Percentiles rank a stretch among this genome's conserved stretches.
Conservation (phyloP, 2,888 invertebrate species). For the Lumbricus terrestris region DNA sequence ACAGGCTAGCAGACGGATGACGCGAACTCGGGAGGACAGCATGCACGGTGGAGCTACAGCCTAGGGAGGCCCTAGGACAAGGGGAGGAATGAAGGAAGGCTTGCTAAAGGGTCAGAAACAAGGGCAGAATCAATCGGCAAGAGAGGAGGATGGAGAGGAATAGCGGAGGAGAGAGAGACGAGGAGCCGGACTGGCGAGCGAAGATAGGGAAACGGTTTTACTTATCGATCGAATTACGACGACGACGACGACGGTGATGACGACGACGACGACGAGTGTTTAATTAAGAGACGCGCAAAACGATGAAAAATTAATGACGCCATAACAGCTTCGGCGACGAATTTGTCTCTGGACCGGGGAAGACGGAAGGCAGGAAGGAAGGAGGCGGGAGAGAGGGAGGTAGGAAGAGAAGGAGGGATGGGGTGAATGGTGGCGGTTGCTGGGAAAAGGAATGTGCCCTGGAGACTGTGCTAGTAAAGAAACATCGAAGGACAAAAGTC, state of each 20-base stretch:
- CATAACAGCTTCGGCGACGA: constrained; percentile 3
- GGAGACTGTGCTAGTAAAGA: neutral
- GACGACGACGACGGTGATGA: too few relatives aligned
- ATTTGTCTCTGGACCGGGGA: neutral
- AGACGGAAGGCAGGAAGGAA: neutral
- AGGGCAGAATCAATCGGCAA: neutral
- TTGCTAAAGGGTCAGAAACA: neutral
- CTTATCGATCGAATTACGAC: neutral
- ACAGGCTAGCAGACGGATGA: neutral
- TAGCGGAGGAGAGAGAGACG: neutral
- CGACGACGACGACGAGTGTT: neutral
- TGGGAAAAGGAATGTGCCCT: too few relatives aligned
- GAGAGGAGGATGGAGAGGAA: neutral
- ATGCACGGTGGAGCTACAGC: too few relatives aligned
- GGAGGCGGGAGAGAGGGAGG: neutral
- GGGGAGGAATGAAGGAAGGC: neutral
- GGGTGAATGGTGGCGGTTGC: too few relatives aligned
- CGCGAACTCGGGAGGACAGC: neutral
- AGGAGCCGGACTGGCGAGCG: neutral
- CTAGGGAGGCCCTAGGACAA: too few relatives aligned
- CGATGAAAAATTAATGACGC: neutral
- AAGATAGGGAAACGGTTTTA: neutral
- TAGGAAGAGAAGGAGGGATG: neutral
- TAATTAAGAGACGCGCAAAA: neutral
- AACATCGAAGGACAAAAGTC: neutral